These are phyloP conservation scores for Apamea crenata DNA, from an alignment of 2,888 invertebrate genomes.

Conservation along the genomic window DNA sequence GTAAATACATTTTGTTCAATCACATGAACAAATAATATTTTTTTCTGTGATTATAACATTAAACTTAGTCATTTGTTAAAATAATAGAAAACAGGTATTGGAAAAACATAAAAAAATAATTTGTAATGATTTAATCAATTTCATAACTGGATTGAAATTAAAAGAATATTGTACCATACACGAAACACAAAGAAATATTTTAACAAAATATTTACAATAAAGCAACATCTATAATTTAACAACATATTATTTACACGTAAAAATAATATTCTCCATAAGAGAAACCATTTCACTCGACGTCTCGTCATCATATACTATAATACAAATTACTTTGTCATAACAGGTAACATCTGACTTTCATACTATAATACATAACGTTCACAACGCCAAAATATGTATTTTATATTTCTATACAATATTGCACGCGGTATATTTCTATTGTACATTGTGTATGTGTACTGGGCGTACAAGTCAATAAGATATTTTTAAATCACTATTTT, in stretches of 20 bases:
- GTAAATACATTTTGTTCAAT: constrained; percentile 17
- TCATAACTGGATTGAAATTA: constrained; percentile 78
- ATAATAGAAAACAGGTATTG: constrained; percentile 59
- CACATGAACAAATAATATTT: constrained; percentile 24
- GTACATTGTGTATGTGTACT: constrained; percentile 83
- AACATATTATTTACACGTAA: constrained; percentile 87
- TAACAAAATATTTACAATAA: constrained; percentile 90
- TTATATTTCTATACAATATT: constrained; percentile 89
- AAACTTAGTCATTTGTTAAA: constrained; percentile 55
- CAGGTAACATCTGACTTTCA: constrained; percentile 91
- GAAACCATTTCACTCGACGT: constrained; percentile 78
- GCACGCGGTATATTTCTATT: constrained; percentile 88
- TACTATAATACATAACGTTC: constrained; percentile 90
- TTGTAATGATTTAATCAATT: constrained; percentile 79
- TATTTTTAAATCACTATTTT: constrained; percentile 81
- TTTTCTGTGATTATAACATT: constrained; percentile 72
- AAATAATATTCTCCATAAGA: constrained; percentile 79
- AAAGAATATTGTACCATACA: constrained; percentile 77
- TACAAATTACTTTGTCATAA: constrained; percentile 90
- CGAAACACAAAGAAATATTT: constrained; percentile 84
- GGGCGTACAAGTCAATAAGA: constrained; percentile 80
- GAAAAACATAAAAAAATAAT: constrained; percentile 73
- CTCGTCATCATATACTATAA: constrained; percentile 82
- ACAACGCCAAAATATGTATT: constrained; percentile 89
- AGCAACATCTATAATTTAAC: constrained; percentile 89